A percentile compares a stretch with the other conserved stretches of the same genome.
phyloP scores from a whole-genome alignment of 2,888 invertebrate species.

The Drosophila neotestacea region DNA sequence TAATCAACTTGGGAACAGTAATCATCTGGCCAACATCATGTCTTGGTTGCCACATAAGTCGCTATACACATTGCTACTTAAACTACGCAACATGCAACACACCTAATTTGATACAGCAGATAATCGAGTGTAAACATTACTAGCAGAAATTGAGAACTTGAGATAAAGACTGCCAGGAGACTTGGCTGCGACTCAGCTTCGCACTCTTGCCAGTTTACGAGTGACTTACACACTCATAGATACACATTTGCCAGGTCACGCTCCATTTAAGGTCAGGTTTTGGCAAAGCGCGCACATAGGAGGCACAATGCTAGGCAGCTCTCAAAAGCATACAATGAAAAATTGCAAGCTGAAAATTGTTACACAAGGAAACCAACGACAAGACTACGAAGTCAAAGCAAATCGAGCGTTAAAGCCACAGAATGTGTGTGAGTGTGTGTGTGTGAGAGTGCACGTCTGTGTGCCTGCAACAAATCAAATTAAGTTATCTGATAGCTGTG shows the following conservation, averaged over 20 bases:
- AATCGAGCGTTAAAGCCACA: constrained; percentile 70
- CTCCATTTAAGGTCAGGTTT: constrained; percentile 39
- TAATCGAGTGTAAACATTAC: constrained; percentile 18
- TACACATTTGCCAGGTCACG: constrained; percentile 40
- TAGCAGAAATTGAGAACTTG: constrained; percentile 24
- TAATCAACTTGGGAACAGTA: no score
- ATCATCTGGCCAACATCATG: no score
- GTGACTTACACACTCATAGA: constrained; percentile 5
- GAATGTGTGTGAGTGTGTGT: constrained; percentile 17
- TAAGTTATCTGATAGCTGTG: constrained; percentile 63
- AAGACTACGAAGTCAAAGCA: constrained; percentile 15
- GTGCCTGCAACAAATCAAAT: constrained; percentile 66
- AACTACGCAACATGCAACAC: background rate
- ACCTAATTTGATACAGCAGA: constrained; percentile 25
- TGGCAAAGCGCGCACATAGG: background rate
- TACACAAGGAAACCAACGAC: constrained; percentile 35
- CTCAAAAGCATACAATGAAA: constrained; percentile 70
- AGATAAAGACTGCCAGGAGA: constrained; percentile 42
- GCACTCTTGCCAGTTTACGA: background rate
- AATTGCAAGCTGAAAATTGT: constrained; percentile 56
- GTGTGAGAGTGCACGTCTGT: constrained; percentile 16
- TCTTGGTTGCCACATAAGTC: no score
- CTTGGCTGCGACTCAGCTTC: constrained; percentile 15
- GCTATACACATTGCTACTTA: no score
- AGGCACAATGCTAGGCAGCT: constrained; percentile 23